phyloP scores from a whole-genome alignment of 2,888 invertebrate genomes.

The Lysandra coridon region DNA sequence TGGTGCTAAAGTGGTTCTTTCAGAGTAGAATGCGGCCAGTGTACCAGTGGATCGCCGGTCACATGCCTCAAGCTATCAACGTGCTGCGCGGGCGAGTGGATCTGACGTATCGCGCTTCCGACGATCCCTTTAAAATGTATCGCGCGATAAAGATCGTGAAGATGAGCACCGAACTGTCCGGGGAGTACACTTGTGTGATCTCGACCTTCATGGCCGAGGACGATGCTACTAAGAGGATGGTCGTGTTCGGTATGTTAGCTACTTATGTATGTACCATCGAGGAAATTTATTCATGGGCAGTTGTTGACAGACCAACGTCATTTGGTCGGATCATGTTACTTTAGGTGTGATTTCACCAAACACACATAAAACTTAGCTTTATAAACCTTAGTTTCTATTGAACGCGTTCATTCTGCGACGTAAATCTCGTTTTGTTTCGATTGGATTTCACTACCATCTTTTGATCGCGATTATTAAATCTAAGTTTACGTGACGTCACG shows the following conservation, averaged over 20 bases:
- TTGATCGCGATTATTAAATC: too few relatives aligned
- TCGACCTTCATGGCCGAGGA: constrained; percentile 86
- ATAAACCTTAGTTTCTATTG: too few relatives aligned
- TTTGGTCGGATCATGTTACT: too few relatives aligned
- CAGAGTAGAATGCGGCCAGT: constrained; percentile 84
- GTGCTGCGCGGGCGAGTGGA: constrained; percentile 80
- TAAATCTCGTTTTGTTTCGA: too few relatives aligned
- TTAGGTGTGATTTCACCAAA: too few relatives aligned
- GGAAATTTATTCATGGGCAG: too few relatives aligned
- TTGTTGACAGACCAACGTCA: too few relatives aligned
- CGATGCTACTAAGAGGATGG: constrained; percentile 83
- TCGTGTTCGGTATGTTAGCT: constrained; percentile 79
- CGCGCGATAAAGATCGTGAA: constrained; percentile 86
- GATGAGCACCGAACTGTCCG: constrained; percentile 86
- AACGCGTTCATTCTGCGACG: too few relatives aligned
- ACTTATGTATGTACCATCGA: too few relatives aligned
- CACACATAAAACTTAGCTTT: too few relatives aligned
- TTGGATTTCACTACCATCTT: too few relatives aligned
- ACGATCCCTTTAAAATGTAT: constrained; percentile 84
- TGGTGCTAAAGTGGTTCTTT: constrained; percentile 90
- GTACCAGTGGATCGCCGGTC: constrained; percentile 89
- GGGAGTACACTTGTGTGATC: constrained; percentile 87
- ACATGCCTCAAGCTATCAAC: constrained; percentile 84
- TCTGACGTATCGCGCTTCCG: constrained; percentile 83
- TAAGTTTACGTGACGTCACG: too few relatives aligned